Percentiles rank a stretch among this genome's conserved stretches.
Conservation (phyloP, 2,888 invertebrate genomes). For the Ochropleura plecta region DNA sequence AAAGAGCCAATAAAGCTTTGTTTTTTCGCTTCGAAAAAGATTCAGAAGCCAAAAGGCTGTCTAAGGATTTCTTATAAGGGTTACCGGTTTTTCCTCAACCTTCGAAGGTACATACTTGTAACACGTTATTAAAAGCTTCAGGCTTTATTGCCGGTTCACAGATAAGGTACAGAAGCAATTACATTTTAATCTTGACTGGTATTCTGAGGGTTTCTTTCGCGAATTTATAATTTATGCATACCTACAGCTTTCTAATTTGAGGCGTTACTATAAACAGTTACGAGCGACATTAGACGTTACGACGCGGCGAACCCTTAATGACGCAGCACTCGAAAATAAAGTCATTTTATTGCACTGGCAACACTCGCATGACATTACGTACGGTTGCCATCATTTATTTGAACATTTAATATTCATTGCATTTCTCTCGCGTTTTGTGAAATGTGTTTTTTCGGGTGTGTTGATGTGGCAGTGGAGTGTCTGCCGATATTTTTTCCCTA, state of each 20-base stretch:
- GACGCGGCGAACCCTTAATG: slow-evolving; percentile 84
- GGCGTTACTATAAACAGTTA: slow-evolving; percentile 87
- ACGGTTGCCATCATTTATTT: slow-evolving; percentile 73
- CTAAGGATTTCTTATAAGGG: slow-evolving; percentile 58
- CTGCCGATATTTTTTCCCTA: neutral
- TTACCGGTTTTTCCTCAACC: slow-evolving; percentile 56
- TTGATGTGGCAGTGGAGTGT: neutral
- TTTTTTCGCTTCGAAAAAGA: slow-evolving; percentile 69
- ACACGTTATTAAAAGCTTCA: slow-evolving; percentile 61
- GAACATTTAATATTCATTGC: slow-evolving; percentile 67
- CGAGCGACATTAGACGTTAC: slow-evolving; percentile 87
- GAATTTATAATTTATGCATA: slow-evolving; percentile 76
- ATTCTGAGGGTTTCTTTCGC: slow-evolving; percentile 71
- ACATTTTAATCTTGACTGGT: slow-evolving; percentile 72
- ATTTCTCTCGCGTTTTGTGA: slow-evolving; percentile 44
- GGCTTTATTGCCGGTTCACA: slow-evolving; percentile 60
- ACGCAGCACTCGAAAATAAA: slow-evolving; percentile 86
- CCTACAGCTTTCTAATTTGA: slow-evolving; percentile 84
- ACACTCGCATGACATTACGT: slow-evolving; percentile 79
- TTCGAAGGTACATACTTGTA: slow-evolving; percentile 51
- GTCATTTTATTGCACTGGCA: slow-evolving; percentile 81
- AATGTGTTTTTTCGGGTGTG: neutral
- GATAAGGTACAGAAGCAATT: slow-evolving; percentile 70
- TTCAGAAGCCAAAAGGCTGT: slow-evolving; percentile 67
- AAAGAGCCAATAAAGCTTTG: slow-evolving; percentile 73